Percentiles rank a stretch among this genome's conserved stretches.
Evolutionary conservation across 2,888 invertebrate species (phyloP).

Genomic region (Heliconius cydno): DNA sequence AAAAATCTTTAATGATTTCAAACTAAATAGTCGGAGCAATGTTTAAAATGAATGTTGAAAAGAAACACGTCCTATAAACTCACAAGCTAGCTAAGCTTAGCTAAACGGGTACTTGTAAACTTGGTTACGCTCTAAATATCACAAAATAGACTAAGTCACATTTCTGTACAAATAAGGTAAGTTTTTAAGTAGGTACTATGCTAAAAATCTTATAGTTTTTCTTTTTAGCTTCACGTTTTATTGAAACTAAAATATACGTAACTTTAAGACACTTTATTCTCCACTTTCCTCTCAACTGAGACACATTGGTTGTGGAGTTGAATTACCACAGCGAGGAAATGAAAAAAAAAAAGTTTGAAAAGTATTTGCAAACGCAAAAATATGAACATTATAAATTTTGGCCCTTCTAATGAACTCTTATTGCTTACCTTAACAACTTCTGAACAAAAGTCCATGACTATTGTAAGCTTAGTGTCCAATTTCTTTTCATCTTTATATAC

Average conservation of each 20-base stretch:
- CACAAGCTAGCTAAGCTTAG: constrained; percentile 29
- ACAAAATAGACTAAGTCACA: constrained; percentile 28
- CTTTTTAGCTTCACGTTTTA: neutral
- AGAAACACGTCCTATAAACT: constrained; percentile 39
- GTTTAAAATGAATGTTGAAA: constrained; percentile 28
- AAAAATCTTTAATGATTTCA: neutral
- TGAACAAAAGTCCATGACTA: constrained; percentile 96
- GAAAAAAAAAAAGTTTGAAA: too few relatives aligned
- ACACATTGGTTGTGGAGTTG: neutral
- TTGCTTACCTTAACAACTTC: constrained; percentile 90
- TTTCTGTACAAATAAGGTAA: constrained; percentile 19
- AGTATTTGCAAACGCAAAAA: neutral
- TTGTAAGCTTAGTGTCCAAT: constrained; percentile 94
- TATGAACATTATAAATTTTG: neutral
- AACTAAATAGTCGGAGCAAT: neutral
- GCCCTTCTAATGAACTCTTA: neutral
- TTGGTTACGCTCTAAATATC: constrained; percentile 42
- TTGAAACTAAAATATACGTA: too few relatives aligned
- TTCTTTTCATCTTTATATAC: constrained; percentile 97
- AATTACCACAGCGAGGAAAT: too few relatives aligned
- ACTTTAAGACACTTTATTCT: neutral
- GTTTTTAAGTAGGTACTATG: constrained; percentile 3
- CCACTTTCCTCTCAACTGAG: neutral
- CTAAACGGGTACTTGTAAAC: constrained; percentile 31
- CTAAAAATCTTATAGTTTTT: constrained; percentile 34